Conservation (phyloP, 1,140 invertebrate genomes). For the Drosophila truncata region DNA sequence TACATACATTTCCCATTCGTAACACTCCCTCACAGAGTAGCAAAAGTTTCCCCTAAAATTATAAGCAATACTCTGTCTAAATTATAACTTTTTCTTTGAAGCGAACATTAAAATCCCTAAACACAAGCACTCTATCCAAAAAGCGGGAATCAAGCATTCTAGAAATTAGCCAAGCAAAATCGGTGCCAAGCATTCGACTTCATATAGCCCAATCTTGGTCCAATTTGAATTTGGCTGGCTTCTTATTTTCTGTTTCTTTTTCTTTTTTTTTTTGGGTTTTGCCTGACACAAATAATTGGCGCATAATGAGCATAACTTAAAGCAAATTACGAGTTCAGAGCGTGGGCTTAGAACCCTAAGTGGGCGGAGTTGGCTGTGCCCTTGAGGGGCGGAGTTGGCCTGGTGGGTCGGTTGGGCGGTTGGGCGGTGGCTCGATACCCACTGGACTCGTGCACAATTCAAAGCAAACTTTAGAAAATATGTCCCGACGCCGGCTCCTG, state of each 20-base stretch:
- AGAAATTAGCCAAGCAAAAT: constrained; percentile 45
- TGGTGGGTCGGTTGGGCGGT: neutral
- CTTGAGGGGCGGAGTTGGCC: constrained; percentile 42
- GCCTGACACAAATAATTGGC: constrained; percentile 77
- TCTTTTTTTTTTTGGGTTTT: constrained; percentile 34
- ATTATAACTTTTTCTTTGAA: constrained; percentile 10
- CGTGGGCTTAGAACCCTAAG: constrained; percentile 61
- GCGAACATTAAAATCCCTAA: neutral
- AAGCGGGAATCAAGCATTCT: constrained; percentile 10
- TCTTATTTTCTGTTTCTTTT: constrained; percentile 2
- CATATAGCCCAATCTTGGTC: constrained; percentile 24
- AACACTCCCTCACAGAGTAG: neutral
- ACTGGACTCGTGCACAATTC: constrained; percentile 37
- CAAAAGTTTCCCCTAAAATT: neutral
- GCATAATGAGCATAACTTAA: constrained; percentile 80
- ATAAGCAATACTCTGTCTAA: neutral
- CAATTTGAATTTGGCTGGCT: constrained; percentile 61
- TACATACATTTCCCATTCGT: neutral
- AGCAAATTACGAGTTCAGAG: constrained; percentile 67
- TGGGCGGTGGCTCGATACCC: neutral
- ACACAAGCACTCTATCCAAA: constrained; percentile 1
- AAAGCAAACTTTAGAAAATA: constrained; percentile 71
- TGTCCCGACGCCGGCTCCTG: constrained; percentile 49
- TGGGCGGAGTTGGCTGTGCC: constrained; percentile 31
- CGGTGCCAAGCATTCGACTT: constrained; percentile 43